These are phyloP conservation scores for Ennomos quercinarius DNA, from an alignment of 2,888 invertebrate species.

Conservation along the genomic window DNA sequence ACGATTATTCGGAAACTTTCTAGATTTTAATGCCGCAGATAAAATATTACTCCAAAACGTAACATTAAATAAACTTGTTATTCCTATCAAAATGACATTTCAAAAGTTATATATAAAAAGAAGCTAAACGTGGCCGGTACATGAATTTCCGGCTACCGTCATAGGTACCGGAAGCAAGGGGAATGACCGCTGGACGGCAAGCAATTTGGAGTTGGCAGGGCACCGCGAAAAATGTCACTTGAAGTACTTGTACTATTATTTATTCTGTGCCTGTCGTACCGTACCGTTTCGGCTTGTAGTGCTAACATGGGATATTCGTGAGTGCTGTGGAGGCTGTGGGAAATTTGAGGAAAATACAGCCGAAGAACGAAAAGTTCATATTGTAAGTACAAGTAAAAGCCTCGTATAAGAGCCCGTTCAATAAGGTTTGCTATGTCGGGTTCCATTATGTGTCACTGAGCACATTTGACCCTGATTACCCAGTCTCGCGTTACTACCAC, in stretches of 20 bases:
- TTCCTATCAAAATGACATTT: constrained; percentile 13
- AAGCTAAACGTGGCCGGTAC: constrained; percentile 47
- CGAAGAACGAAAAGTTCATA: too few species aligned
- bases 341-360: constrained; percentile 3
- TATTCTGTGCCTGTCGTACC: too few species aligned
- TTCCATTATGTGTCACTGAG: constrained; percentile 35
- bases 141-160: constrained; percentile 60
- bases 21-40: constrained; percentile 4
- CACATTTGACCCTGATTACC: constrained; percentile 43
- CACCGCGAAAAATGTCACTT: constrained; percentile 58
- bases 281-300: constrained; percentile 19
- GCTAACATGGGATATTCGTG: constrained; percentile 7
- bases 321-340: constrained; percentile 6
- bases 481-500: constrained; percentile 39
- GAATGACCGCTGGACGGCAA: constrained; percentile 60
- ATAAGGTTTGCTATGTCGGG: constrained; percentile 8
- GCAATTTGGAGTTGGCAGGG: constrained; percentile 48
- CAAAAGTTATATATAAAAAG: constrained; percentile 34
- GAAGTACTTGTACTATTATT: constrained; percentile 15
- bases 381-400: too few species aligned
- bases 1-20: constrained; percentile 38
- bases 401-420: too few species aligned
- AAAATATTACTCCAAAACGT: neutral
- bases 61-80: neutral
- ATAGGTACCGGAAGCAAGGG: constrained; percentile 63